phyloP scores from a whole-genome alignment of 2,888 invertebrate genomes.

The Drosophila macrothrix region DNA sequence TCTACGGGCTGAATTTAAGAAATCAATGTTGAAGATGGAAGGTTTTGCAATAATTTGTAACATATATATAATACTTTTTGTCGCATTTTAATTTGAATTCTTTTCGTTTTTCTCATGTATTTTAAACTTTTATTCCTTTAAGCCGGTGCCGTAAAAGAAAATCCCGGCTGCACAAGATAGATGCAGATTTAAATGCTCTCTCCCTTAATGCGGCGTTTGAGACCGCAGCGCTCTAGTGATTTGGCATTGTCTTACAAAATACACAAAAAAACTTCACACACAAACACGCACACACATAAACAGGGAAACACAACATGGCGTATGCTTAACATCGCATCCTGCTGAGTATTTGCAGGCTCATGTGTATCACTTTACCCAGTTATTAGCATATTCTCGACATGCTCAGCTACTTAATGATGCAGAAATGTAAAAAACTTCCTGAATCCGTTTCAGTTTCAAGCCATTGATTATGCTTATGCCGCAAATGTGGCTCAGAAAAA shows the following conservation, averaged over 20 bases:
- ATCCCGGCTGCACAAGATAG: too few relatives aligned
- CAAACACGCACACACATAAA: constrained; percentile 5
- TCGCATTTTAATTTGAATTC: neutral
- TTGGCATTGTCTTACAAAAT: constrained; percentile 18
- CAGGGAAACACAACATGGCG: constrained; percentile 10
- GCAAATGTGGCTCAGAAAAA: constrained; percentile 19
- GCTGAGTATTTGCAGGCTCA: constrained; percentile 22
- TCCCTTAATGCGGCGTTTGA: constrained; percentile 22
- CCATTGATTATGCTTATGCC: constrained; percentile 54
- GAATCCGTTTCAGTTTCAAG: constrained; percentile 44
- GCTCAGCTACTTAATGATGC: constrained; percentile 60
- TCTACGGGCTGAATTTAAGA: too few relatives aligned
- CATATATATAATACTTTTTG: neutral
- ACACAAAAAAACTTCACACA: constrained; percentile 14
- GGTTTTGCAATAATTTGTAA: too few relatives aligned
- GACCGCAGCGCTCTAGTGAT: constrained; percentile 19
- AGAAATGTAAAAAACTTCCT: constrained; percentile 46
- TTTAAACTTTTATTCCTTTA: neutral
- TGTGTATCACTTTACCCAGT: constrained; percentile 29
- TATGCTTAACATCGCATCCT: constrained; percentile 28
- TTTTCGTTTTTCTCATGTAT: neutral
- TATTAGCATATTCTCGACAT: constrained; percentile 62
- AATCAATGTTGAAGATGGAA: neutral
- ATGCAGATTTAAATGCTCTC: constrained; percentile 23
- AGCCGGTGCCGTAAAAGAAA: neutral